These are phyloP conservation scores for Polymixis lichenea DNA, from an alignment of 2,888 invertebrate species.

Conservation along the genomic window DNA sequence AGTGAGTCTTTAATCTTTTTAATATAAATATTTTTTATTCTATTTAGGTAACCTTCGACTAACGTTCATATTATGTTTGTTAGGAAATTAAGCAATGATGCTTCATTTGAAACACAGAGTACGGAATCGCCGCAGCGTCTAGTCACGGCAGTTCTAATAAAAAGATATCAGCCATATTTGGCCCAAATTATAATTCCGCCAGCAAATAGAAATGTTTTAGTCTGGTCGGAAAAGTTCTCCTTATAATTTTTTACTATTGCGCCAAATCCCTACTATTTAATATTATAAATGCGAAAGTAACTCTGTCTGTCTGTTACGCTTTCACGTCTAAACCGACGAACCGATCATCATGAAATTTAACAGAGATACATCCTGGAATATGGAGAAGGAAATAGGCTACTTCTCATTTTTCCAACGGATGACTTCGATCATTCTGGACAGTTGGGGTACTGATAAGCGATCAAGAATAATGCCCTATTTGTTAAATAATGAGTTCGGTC, in stretches of 20 bases:
- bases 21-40: slow-evolving; percentile 25
- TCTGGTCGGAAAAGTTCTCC: too few species aligned
- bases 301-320: too few species aligned
- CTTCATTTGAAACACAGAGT: neutral
- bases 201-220: too few species aligned
- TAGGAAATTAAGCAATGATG: neutral
- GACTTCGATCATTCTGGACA: neutral
- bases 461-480: neutral
- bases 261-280: too few species aligned
- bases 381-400: neutral
- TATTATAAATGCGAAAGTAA: too few species aligned
- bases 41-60: slow-evolving; percentile 8
- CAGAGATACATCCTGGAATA: too few species aligned
- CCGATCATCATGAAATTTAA: too few species aligned
- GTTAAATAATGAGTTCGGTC: neutral
- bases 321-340: too few species aligned
- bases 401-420: too few species aligned
- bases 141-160: neutral
- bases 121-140: neutral
- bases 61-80: neutral
- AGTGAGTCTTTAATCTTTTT: slow-evolving; percentile 33
- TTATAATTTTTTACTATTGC: too few species aligned
- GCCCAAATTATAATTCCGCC: too few species aligned
- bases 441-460: neutral
- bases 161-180: too few species aligned